These are phyloP conservation scores for Dasypogon diadema DNA, from an alignment of 2,888 invertebrate genomes.

Conservation along the genomic window DNA sequence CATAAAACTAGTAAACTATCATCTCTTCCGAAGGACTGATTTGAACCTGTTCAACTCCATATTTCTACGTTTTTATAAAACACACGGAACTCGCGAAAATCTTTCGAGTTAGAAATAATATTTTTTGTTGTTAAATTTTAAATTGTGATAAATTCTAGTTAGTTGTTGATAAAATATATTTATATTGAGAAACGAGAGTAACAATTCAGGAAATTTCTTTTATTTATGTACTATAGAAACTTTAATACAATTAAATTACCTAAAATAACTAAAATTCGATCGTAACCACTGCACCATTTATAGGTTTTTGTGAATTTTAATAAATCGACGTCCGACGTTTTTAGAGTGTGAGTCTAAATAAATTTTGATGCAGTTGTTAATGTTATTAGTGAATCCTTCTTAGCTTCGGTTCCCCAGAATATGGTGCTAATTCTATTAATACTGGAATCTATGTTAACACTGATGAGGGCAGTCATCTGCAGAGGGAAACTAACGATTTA, in stretches of 20 bases:
- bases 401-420: no score
- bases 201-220: no score
- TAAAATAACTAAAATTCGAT: no score
- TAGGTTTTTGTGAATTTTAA: no score
- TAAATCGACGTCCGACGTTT: no score
- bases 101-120: neutral
- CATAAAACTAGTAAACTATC: neutral
- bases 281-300: no score
- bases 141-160: neutral
- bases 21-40: neutral
- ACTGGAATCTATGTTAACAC: neutral
- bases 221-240: no score
- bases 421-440: neutral
- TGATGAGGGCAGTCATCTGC: neutral
- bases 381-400: neutral
- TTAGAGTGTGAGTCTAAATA: no score
- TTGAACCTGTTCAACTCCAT: neutral
- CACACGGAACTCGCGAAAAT: neutral
- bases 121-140: neutral
- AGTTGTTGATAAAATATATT: no score
- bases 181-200: no score
- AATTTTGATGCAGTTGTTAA: neutral
- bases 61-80: neutral
- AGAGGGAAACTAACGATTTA: no score
- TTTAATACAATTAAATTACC: no score